Conservation (phyloP, 1,140 invertebrate genomes). For the Drosophila nigromelanica region DNA sequence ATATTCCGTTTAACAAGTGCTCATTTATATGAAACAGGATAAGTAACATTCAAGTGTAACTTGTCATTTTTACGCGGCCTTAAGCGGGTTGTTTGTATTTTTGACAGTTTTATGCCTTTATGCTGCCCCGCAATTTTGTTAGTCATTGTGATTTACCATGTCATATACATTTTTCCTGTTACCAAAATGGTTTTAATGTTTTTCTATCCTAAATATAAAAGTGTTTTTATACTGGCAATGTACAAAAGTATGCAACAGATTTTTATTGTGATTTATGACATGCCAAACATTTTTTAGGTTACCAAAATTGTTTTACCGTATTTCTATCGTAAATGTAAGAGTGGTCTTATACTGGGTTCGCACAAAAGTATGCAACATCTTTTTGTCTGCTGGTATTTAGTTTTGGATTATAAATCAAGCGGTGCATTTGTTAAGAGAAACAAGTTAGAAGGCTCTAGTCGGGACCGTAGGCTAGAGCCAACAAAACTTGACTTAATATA, state of each 20-base stretch:
- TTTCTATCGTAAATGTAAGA: not conserved
- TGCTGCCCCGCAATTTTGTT: not conserved
- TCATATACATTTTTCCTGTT: conserved; percentile 5
- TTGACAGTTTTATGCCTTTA: not conserved
- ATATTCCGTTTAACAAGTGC: conserved; percentile 4
- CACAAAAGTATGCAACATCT: conserved; percentile 57
- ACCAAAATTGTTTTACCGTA: conserved; percentile 7
- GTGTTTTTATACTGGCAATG: conserved; percentile 31
- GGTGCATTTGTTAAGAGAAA: not conserved
- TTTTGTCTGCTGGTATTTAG: not conserved
- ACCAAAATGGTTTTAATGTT: conserved; percentile 6
- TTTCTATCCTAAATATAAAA: not conserved
- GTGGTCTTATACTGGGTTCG: conserved; percentile 32
- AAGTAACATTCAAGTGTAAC: conserved; percentile 12
- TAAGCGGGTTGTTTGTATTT: conserved; percentile 18
- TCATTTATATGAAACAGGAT: conserved; percentile 7
- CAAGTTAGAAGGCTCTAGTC: too few relatives aligned
- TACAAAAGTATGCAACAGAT: conserved; percentile 57
- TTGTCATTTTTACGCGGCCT: conserved; percentile 13
- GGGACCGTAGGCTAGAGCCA: too few relatives aligned
- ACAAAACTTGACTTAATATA: too few relatives aligned
- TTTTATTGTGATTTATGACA: conserved; percentile 30
- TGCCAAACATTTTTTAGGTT: conserved; percentile 6
- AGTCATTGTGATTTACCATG: conserved; percentile 28
- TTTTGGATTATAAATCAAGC: not conserved